Base-by-base conservation (phyloP, 2,113 vertebrate species). In the Sardina pilchardus region DNA sequence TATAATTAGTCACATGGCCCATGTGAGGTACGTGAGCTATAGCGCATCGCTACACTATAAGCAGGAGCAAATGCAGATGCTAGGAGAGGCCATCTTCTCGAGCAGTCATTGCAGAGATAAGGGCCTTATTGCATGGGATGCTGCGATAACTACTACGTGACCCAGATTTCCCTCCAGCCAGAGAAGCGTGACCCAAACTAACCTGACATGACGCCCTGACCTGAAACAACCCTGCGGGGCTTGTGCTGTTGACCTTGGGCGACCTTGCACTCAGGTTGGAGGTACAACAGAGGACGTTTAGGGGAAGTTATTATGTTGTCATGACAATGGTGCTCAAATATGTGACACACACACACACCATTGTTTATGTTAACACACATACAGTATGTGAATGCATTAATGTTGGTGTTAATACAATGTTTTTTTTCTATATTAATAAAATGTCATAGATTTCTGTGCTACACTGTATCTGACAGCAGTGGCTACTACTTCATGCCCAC, bases 141-240 rank as follows among this genome's bases (percentile, higher is more conserved):
- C 24, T 12, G 34, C 44, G 86, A 87, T 85, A 85, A 85, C 63
- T 36, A 24, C 26, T 56, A 36, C 14, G 39, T 48, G 83, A 84
- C 82, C 50, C 34, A 56, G 21, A 48, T 82, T 45, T 56, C 53
- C 63, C 44, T 82, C 81, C 7, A 47, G 42, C 44, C 82, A 50
- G 67, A 45, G 42, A 30, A 7, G 36, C 30, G 39, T 47, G 81
- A 87, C 82, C 53, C 53, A 80, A 81, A 42, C 81, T 34, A 17
- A 30, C 12, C 53, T n/a, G 71, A 34, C 71, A 36, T 78, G 12
- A 39, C 30, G 14, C 26, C 12, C 30, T 36, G 71, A 36, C 86
- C 81, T 56, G 10, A 36, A 56, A 21, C 44, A 75, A 67, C 42
- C 86, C 67, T 39, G 2, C 1, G 30, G 34, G 34, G 48, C 43